Percentiles rank a stretch among this genome's conserved stretches.
Conservation (phyloP, 2,113 vertebrate species). For the Thalassarche chlororhynchos region DNA sequence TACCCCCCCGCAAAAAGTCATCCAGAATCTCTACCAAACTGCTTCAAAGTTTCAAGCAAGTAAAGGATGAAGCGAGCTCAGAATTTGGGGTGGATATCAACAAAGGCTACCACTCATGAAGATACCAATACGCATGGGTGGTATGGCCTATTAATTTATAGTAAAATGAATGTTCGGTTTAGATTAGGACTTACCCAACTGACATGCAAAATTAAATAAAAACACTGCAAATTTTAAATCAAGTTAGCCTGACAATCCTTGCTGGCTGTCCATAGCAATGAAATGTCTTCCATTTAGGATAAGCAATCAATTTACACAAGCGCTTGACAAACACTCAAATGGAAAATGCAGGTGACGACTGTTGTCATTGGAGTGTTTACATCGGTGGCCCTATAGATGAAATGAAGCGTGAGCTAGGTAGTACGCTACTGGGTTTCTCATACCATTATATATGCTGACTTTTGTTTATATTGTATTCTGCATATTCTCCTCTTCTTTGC, state of each 20-base stretch:
- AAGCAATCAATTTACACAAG: slow-evolving; percentile 40
- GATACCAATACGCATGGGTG: neutral
- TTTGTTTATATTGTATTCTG: slow-evolving; percentile 67
- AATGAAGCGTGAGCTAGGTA: slow-evolving; percentile 42
- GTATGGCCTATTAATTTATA: neutral
- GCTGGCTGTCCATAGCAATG: slow-evolving; percentile 30
- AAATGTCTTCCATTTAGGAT: slow-evolving; percentile 40
- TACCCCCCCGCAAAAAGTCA: neutral
- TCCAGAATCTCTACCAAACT: neutral
- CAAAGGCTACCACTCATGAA: slow-evolving; percentile 25
- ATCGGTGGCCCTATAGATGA: slow-evolving; percentile 15
- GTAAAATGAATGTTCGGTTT: neutral
- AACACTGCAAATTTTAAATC: neutral
- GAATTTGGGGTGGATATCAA: neutral
- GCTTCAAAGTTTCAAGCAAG: slow-evolving; percentile 8
- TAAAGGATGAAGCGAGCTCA: neutral
- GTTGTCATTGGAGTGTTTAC: slow-evolving; percentile 68
- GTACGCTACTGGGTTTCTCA: slow-evolving; percentile 69
- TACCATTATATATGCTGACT: neutral
- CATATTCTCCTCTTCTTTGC: slow-evolving; percentile 71
- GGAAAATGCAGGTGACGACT: slow-evolving; percentile 53
- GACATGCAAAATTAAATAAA: neutral
- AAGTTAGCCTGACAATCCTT: slow-evolving; percentile 36
- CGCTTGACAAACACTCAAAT: slow-evolving; percentile 47
- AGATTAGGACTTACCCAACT: neutral